Evolutionary conservation across 2,797 vertebrate species (phyloP).

Genomic region (Sebastes variabilis): DNA sequence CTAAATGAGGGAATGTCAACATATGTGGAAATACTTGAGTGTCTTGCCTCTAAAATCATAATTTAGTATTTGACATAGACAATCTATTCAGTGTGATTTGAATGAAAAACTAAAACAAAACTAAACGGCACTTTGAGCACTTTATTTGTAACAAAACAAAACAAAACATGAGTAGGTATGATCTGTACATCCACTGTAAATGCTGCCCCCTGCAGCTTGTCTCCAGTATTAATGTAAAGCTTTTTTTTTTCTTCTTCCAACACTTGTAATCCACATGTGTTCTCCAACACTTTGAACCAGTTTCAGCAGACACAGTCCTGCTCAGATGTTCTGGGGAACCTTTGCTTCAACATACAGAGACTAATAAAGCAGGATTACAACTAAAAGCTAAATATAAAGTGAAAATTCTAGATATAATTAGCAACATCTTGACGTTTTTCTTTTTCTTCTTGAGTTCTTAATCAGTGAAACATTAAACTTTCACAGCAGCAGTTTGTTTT

Average conservation of each 20-base stretch:
- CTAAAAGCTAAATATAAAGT: not conserved
- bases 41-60: not conserved
- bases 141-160: not conserved
- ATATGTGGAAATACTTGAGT: not conserved
- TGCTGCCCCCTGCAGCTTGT: slow-evolving; percentile 71
- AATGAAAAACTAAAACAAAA: not conserved
- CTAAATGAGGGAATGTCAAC: not conserved
- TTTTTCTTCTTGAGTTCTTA: rapidly evolving
- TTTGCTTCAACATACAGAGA: not conserved
- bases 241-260: not conserved
- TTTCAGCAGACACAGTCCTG: not conserved
- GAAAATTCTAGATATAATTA: not conserved
- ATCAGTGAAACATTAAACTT: not conserved
- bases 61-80: not conserved
- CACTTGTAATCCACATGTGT: not conserved
- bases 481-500: not conserved
- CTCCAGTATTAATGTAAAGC: not conserved
- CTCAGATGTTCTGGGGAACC: not conserved
- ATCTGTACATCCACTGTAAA: not conserved
- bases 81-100: not conserved
- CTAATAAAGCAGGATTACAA: not conserved
- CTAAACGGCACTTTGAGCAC: rapidly evolving
- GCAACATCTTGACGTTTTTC: not conserved
- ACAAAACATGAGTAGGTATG: not conserved
- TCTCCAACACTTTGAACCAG: not conserved